Base-by-base conservation (phyloP, 2,888 invertebrate genomes). In the Gibbula magus region DNA sequence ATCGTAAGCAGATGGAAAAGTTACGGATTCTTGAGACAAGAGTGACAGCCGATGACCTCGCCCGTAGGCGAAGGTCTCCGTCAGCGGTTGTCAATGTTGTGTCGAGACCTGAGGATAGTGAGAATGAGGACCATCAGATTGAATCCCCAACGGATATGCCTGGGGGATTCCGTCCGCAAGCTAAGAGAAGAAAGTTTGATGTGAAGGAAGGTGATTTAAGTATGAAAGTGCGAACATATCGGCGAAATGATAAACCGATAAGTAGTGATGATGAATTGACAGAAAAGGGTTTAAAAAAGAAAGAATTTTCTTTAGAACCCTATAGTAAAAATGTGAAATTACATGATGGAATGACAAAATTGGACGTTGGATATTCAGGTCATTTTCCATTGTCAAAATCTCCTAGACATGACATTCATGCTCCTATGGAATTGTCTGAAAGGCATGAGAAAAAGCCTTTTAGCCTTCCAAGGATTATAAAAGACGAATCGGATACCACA, bases 1-100 rank as follows among this genome's bases (percentile, higher is more conserved):
- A 85, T 77, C 86, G 91, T 20, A 91, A 89, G 82, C 90, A 90
- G 84, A 88, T 91, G 89, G 91, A 91, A 85, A 85, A 86, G 56
- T 77, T 86, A 61, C 85, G 88, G 22, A 76, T 78, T 39, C 75
- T 81, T 77, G 83, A 83, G 78, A 75, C 25, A 25, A 75, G 54
- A 75, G 75, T 75, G 54, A 54, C 53, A 25, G 54, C 52, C n/a
- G 75, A 75, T 54, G 75, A 75, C 29, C 25, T 53, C n/a, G 53
- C 53, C 53, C 52, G 75, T 29, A 75, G 54, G 75, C 53, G 54
- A 54, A 25, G 25, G 32, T 35, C 54, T 20, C 53, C 54, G 53
- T 75, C 75, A 16, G 25, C 75, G 16, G 54, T 35, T 29, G 32
- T 75, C 25, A 25, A 29, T 54, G 53, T 54, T 18, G 54, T 54